Conservation (phyloP, 2,888 invertebrate species). For the Ophion ellenae region DNA sequence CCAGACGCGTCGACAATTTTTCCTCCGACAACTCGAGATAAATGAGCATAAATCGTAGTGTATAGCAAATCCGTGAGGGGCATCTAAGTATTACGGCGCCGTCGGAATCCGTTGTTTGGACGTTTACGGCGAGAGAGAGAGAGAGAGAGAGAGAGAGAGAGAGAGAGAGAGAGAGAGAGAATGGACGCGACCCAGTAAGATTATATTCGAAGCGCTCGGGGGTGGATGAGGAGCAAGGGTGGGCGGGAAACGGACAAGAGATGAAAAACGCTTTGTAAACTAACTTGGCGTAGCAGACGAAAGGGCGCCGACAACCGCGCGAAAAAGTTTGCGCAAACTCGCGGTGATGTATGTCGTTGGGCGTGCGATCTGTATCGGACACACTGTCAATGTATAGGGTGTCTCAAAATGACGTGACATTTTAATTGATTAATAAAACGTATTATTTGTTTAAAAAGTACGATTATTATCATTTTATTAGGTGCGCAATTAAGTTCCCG, state of each 20-base stretch:
- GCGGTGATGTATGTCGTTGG: not conserved
- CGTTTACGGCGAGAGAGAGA: not conserved
- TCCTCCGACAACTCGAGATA: slow-evolving; percentile 59
- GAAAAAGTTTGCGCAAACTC: slow-evolving; percentile 33
- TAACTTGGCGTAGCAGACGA: slow-evolving; percentile 31
- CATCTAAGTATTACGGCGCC: not conserved
- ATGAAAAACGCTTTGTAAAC: slow-evolving; percentile 48
- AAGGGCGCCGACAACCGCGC: slow-evolving; percentile 19
- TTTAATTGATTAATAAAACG: too few species aligned
- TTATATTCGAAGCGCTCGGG: not conserved
- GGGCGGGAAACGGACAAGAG: too few species aligned
- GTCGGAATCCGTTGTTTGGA: slow-evolving; percentile 25
- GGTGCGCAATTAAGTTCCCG: too few species aligned
- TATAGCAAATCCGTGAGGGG: too few species aligned
- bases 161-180: not conserved
- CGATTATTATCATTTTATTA: too few species aligned
- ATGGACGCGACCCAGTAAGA: slow-evolving; percentile 21
- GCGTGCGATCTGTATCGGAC: slow-evolving; percentile 20
- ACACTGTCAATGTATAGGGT: not conserved
- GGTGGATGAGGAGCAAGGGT: not conserved
- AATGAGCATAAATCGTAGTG: slow-evolving; percentile 47
- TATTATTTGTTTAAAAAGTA: too few species aligned
- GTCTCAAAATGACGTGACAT: too few species aligned
- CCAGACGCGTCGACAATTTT: slow-evolving; percentile 73
- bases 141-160: too few species aligned